Evolutionary conservation across 2,888 invertebrate genomes (phyloP).

Genomic region (Xestia rhomboidea): DNA sequence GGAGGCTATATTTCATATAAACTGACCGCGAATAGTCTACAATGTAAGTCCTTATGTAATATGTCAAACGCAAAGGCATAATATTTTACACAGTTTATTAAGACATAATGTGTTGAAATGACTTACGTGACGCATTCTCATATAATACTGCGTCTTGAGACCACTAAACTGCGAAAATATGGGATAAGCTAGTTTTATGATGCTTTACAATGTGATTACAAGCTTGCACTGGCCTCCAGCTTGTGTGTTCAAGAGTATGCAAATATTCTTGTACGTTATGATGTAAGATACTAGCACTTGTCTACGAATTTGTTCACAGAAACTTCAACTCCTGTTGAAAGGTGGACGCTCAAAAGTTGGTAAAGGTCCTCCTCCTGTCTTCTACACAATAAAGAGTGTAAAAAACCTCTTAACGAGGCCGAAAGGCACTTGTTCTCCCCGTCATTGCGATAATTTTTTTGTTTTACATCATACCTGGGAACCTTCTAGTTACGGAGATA

Average conservation of each 20-base stretch:
- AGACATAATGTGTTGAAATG: conserved; percentile 38
- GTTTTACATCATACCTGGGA: too few relatives aligned
- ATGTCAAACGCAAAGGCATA: conserved; percentile 22
- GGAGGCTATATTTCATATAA: background rate
- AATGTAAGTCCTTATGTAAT: conserved; percentile 38
- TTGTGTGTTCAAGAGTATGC: background rate
- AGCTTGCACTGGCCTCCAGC: conserved; percentile 14
- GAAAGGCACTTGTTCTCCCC: too few relatives aligned
- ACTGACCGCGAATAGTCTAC: background rate
- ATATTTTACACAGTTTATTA: conserved; percentile 34
- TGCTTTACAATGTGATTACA: conserved; percentile 40
- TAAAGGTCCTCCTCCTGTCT: background rate
- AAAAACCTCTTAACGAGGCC: too few relatives aligned
- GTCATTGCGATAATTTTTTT: too few relatives aligned
- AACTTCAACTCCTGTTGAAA: background rate
- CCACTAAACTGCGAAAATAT: conserved; percentile 43
- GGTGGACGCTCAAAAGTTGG: background rate
- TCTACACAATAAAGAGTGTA: too few relatives aligned
- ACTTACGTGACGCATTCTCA: conserved; percentile 22
- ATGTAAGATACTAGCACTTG: background rate
- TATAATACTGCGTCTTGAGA: conserved; percentile 27
- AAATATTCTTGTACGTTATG: background rate
- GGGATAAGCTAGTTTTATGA: conserved; percentile 32
- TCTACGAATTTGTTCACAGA: background rate
- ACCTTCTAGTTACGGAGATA: too few relatives aligned